These are phyloP conservation scores for Cinara cedri DNA, from an alignment of 2,888 invertebrate genomes.

Conservation along the genomic window DNA sequence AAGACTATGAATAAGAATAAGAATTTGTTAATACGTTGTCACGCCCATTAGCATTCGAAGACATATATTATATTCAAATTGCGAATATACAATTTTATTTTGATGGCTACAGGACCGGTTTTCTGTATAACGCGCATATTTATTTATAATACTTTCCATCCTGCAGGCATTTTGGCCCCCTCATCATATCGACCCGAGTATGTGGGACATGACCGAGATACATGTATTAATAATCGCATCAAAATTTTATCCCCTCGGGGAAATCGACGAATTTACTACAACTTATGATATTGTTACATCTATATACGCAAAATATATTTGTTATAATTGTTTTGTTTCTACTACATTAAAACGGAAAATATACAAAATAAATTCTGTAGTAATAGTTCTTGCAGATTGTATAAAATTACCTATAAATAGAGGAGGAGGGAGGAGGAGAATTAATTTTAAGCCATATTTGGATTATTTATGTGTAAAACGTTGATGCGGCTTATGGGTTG, in stretches of 20 bases:
- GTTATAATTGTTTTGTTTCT: too few species aligned
- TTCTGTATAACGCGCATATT: constrained; percentile 8
- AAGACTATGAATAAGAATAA: too few species aligned
- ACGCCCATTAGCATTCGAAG: constrained; percentile 12
- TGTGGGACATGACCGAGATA: constrained; percentile 56
- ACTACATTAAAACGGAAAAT: neutral
- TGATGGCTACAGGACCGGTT: constrained; percentile 48
- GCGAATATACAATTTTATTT: constrained; percentile 2
- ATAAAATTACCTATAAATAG: neutral
- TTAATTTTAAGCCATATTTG: too few species aligned
- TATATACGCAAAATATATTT: neutral
- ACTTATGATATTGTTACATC: neutral
- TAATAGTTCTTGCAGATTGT: neutral
- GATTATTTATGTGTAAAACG: too few species aligned
- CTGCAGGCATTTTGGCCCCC: constrained; percentile 55
- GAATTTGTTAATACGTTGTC: constrained; percentile 12
- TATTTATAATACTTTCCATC: constrained; percentile 49
- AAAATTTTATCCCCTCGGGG: constrained; percentile 29
- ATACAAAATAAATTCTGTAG: neutral
- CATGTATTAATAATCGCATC: constrained; percentile 46
- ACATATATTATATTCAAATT: constrained; percentile 32
- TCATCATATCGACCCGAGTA: constrained; percentile 30
- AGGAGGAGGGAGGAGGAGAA: too few species aligned
- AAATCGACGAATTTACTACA: neutral
- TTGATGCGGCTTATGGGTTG: too few species aligned